These are phyloP conservation scores for Troglohyphantes excavatus DNA, from an alignment of 2,888 invertebrate genomes.

Conservation along the genomic window DNA sequence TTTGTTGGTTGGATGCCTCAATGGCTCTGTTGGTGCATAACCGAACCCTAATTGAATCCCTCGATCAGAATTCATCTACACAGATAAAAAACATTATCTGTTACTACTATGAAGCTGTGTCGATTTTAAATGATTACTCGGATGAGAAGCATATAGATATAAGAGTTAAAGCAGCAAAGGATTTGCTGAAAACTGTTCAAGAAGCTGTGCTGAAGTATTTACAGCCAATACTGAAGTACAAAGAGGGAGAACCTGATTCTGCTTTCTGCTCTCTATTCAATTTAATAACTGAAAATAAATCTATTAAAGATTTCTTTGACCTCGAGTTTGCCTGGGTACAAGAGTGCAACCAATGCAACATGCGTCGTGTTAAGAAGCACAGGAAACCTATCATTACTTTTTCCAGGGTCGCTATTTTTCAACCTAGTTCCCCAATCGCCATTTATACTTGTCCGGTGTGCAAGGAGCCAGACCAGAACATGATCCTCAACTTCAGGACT, in stretches of 20 bases:
- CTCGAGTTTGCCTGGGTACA: neutral
- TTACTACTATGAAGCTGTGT: slow-evolving; percentile 21
- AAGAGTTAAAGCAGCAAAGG: neutral
- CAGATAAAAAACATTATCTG: slow-evolving; percentile 22
- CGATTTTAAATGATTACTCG: slow-evolving; percentile 6
- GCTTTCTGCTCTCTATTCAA: slow-evolving; percentile 56
- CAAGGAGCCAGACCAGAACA: slow-evolving; percentile 24
- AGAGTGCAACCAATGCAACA: slow-evolving; percentile 14
- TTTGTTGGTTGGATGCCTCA: slow-evolving; percentile 64
- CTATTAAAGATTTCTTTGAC: neutral
- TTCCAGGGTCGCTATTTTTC: slow-evolving; percentile 19
- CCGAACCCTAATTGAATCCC: neutral
- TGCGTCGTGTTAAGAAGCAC: neutral
- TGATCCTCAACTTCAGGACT: slow-evolving; percentile 7
- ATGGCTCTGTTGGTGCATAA: slow-evolving; percentile 58
- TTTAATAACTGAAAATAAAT: slow-evolving; percentile 22
- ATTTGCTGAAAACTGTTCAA: slow-evolving; percentile 15
- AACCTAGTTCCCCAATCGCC: slow-evolving; percentile 3
- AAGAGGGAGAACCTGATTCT: slow-evolving; percentile 55
- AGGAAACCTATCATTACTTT: slow-evolving; percentile 60
- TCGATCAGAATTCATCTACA: neutral
- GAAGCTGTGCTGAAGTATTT: slow-evolving; percentile 31
- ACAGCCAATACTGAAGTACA: slow-evolving; percentile 55
- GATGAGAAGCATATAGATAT: neutral
- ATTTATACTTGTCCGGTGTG: slow-evolving; percentile 36